phyloP scores from a whole-genome alignment of 2,797 vertebrate genomes.

The Argentina silus region DNA sequence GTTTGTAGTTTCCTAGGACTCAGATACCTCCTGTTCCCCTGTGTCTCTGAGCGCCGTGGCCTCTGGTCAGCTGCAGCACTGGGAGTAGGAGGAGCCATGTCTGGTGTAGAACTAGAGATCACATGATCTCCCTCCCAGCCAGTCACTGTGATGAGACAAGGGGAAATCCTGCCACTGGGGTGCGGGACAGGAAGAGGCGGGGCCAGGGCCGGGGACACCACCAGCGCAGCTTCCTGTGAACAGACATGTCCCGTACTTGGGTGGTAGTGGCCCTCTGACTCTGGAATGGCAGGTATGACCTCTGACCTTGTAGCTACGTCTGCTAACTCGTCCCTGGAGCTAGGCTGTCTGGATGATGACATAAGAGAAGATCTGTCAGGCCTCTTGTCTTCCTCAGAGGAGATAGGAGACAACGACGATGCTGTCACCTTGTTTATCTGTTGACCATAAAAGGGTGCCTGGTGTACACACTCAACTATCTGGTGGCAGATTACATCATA shows the following conservation, averaged over 20 bases:
- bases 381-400: conserved; percentile 17
- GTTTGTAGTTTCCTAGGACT: conserved; percentile 44
- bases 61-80: conserved; percentile 1
- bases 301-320: too few species aligned
- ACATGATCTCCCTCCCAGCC: conserved; percentile 61
- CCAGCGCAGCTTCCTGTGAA: neutral
- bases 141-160: conserved; percentile 70
- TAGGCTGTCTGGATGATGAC: neutral
- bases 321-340: conserved; percentile 5
- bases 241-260: neutral
- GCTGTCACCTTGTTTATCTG: conserved; percentile 2
- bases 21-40: conserved; percentile 50
- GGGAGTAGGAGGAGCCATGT: conserved; percentile 30
- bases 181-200: neutral
- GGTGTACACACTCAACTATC: conserved; percentile 64
- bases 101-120: conserved; percentile 17
- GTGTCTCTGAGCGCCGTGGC: neutral
- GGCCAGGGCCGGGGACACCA: conserved; percentile 15
- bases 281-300: neutral
- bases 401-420: neutral
- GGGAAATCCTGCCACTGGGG: neutral
- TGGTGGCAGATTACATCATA: conserved; percentile 65
- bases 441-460: conserved; percentile 52
- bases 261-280: neutral
- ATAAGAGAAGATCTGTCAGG: conserved; percentile 11